Evolutionary conservation across 1,140 invertebrate genomes (phyloP).

Genomic region (Magallana ariakensis): DNA sequence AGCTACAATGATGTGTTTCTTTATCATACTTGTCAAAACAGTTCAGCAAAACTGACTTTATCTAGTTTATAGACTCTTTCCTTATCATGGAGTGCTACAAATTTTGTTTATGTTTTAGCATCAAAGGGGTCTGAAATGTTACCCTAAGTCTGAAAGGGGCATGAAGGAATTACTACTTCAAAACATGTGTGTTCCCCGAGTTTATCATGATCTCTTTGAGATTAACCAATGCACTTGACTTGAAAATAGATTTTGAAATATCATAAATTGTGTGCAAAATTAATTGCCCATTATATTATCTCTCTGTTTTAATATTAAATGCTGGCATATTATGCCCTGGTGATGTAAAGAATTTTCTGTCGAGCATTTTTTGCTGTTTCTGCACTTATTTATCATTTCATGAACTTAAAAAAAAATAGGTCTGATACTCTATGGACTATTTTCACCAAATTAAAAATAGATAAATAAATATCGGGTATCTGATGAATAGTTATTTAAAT

Average conservation of each 20-base stretch:
- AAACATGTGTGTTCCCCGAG: slow-evolving; percentile 35
- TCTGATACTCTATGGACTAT: background rate
- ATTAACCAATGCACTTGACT: slow-evolving; percentile 10
- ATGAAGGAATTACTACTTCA: slow-evolving; percentile 41
- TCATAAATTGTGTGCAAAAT: slow-evolving; percentile 41
- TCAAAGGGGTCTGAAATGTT: slow-evolving; percentile 48
- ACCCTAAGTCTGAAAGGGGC: slow-evolving; percentile 25
- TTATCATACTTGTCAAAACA: slow-evolving; percentile 53
- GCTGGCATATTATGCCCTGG: background rate
- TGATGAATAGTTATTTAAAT: background rate
- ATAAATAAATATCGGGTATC: background rate
- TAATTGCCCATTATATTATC: slow-evolving; percentile 42
- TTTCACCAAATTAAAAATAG: background rate
- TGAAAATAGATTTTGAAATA: slow-evolving; percentile 39
- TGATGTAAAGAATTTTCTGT: background rate
- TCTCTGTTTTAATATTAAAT: slow-evolving; percentile 39
- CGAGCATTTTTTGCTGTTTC: background rate
- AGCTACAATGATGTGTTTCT: slow-evolving; percentile 47
- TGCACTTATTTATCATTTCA: slow-evolving; percentile 1
- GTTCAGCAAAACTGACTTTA: slow-evolving; percentile 47
- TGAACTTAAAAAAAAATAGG: background rate
- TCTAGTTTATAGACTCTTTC: slow-evolving; percentile 47
- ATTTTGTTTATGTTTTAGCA: slow-evolving; percentile 54
- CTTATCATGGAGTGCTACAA: slow-evolving; percentile 52
- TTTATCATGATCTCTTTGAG: slow-evolving; percentile 39